phyloP scores from a whole-genome alignment of 2,888 invertebrate genomes.

The Eremobia ochroleuca region DNA sequence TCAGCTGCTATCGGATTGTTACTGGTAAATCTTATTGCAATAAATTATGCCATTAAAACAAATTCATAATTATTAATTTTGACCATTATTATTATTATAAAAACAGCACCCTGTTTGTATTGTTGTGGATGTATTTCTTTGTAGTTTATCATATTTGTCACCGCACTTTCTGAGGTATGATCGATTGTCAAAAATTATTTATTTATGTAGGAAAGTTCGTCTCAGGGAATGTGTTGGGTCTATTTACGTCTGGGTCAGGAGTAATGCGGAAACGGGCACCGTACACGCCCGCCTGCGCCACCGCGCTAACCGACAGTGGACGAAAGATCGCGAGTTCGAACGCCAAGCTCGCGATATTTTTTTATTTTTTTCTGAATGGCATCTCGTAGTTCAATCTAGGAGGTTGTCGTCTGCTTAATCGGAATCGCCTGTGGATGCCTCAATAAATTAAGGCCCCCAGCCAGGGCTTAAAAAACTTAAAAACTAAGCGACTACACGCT shows the following conservation, averaged over 20 bases:
- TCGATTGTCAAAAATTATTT: background rate
- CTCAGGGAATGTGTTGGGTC: background rate
- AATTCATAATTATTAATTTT: conserved; percentile 74
- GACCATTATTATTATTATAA: conserved; percentile 73
- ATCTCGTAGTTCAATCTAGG: too few species aligned
- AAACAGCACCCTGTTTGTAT: conserved; percentile 62
- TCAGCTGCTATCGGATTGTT: conserved; percentile 94
- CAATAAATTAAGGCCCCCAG: too few species aligned
- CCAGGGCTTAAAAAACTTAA: too few species aligned
- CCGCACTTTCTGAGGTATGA: conserved; percentile 30
- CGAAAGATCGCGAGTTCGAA: background rate
- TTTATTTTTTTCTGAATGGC: too few species aligned
- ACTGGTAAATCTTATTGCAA: conserved; percentile 91
- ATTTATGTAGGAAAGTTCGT: background rate
- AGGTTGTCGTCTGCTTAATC: too few species aligned
- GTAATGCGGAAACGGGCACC: too few species aligned
- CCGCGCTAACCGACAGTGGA: too few species aligned
- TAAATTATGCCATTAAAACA: conserved; percentile 73
- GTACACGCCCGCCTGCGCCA: background rate
- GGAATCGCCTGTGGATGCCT: too few species aligned
- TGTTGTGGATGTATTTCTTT: conserved; percentile 59
- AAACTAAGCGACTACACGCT: too few species aligned
- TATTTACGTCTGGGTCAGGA: too few species aligned
- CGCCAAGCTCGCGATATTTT: too few species aligned
- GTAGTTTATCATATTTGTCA: conserved; percentile 62